Conservation (phyloP, 2,888 invertebrate genomes). For the Atrina japonica region DNA sequence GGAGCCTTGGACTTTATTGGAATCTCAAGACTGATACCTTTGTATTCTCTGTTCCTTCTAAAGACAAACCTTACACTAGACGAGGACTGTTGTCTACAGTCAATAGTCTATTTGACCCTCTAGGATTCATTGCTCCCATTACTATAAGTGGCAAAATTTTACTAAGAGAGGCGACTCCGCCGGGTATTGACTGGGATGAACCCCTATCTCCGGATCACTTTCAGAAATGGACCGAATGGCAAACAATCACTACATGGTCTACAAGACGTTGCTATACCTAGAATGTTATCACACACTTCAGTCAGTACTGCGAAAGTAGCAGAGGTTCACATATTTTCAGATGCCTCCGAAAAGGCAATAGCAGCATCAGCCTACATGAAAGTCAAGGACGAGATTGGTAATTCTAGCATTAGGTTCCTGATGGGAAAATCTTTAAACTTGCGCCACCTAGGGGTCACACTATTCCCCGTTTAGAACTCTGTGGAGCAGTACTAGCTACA, state of each 20-base stretch:
- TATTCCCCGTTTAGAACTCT: too few species aligned
- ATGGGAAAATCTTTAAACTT: too few species aligned
- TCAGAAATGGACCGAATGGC: constrained; percentile 28
- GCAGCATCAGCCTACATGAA: constrained; percentile 37
- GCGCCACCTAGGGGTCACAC: too few species aligned
- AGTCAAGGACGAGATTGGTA: constrained; percentile 13
- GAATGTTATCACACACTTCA: too few species aligned
- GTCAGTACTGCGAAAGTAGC: neutral
- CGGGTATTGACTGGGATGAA: constrained; percentile 40
- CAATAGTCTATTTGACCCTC: constrained; percentile 35
- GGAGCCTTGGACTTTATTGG: constrained; percentile 56
- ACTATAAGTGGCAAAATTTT: too few species aligned
- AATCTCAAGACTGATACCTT: too few species aligned
- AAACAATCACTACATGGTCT: too few species aligned
- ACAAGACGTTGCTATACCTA: too few species aligned
- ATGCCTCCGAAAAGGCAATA: constrained; percentile 42
- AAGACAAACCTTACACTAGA: constrained; percentile 41
- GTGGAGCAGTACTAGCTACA: too few species aligned
- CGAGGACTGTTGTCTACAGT: constrained; percentile 49
- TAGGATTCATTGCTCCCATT: too few species aligned
- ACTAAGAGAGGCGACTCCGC: too few species aligned
- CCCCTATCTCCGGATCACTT: constrained; percentile 20
- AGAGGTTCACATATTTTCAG: constrained; percentile 28
- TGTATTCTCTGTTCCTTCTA: constrained; percentile 29
- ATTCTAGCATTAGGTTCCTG: constrained; percentile 29